phyloP scores from a whole-genome alignment of 2,797 vertebrate species.

The Sebastes diploproa region DNA sequence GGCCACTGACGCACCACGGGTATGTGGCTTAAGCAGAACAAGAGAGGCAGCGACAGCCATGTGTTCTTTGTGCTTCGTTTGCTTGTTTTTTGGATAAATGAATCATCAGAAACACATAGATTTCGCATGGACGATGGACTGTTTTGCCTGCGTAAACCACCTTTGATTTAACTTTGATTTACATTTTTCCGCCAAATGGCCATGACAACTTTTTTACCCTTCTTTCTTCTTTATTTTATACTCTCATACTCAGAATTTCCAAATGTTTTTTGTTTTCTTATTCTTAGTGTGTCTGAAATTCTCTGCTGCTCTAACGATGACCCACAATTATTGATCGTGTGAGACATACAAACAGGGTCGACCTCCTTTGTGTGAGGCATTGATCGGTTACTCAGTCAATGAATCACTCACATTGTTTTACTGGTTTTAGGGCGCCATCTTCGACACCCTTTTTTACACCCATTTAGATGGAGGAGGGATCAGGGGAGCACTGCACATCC shows the following conservation, averaged over 20 bases:
- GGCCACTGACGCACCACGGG: no score
- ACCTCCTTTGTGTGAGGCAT: background rate
- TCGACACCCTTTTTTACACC: background rate
- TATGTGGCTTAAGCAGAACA: no score
- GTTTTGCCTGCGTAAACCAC: no score
- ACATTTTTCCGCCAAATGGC: no score
- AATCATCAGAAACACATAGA: no score
- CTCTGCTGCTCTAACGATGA: background rate
- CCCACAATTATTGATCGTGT: background rate
- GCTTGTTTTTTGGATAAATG: no score
- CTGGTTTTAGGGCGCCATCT: background rate
- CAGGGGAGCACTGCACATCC: no score
- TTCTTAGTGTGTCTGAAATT: background rate
- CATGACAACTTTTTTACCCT: fast-evolving
- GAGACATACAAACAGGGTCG: background rate
- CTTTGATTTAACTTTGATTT: no score
- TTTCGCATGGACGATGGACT: no score
- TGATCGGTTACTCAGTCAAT: background rate
- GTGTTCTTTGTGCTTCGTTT: no score
- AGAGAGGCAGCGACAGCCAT: no score
- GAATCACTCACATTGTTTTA: background rate
- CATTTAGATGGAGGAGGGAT: background rate
- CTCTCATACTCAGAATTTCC: background rate
- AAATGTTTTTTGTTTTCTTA: background rate
- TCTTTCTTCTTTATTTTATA: background rate